These are phyloP conservation scores for Nautilus pompilius DNA, from an alignment of 1,140 invertebrate species.

Conservation along the genomic window DNA sequence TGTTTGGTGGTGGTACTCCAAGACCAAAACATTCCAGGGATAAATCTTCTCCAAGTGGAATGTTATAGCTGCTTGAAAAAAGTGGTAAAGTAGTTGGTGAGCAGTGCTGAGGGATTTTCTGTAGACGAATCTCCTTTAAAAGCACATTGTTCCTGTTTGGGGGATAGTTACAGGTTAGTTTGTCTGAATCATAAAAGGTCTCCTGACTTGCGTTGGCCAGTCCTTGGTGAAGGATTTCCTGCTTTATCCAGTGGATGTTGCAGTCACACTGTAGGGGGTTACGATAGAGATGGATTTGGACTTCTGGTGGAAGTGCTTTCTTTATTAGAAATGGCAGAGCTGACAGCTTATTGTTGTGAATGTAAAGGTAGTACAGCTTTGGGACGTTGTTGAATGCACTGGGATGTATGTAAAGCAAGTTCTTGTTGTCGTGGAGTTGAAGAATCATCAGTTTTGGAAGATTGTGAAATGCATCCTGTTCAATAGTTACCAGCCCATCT, in stretches of 20 bases:
- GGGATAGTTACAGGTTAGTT: slow-evolving; percentile 49
- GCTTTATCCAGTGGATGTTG: slow-evolving; percentile 55
- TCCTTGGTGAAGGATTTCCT: slow-evolving; percentile 22
- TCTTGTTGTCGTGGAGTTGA: slow-evolving; percentile 51
- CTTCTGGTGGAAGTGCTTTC: slow-evolving; percentile 31
- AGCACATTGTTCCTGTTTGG: slow-evolving; percentile 24
- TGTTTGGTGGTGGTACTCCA: slow-evolving; percentile 51
- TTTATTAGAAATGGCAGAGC: slow-evolving; percentile 43
- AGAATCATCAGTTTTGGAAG: slow-evolving; percentile 46
- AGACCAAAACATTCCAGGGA: slow-evolving; percentile 55
- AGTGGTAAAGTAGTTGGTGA: slow-evolving; percentile 45
- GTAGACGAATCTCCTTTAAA: slow-evolving; percentile 39
- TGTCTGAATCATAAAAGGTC: slow-evolving; percentile 38
- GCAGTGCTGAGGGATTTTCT: slow-evolving; percentile 40
- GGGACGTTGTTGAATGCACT: slow-evolving; percentile 50
- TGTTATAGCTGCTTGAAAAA: slow-evolving; percentile 39
- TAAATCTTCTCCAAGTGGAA: slow-evolving; percentile 53
- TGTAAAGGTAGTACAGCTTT: slow-evolving; percentile 42
- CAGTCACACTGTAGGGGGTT: slow-evolving; percentile 59
- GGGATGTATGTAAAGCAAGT: slow-evolving; percentile 53
- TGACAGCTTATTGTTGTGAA: slow-evolving; percentile 53
- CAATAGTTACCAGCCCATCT: slow-evolving; percentile 49
- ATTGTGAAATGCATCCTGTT: slow-evolving; percentile 53
- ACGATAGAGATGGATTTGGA: slow-evolving; percentile 50
- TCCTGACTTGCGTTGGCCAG: slow-evolving; percentile 13